These are phyloP conservation scores for Oceanites oceanicus DNA, from an alignment of 2,113 vertebrate genomes.

Conservation along the genomic window DNA sequence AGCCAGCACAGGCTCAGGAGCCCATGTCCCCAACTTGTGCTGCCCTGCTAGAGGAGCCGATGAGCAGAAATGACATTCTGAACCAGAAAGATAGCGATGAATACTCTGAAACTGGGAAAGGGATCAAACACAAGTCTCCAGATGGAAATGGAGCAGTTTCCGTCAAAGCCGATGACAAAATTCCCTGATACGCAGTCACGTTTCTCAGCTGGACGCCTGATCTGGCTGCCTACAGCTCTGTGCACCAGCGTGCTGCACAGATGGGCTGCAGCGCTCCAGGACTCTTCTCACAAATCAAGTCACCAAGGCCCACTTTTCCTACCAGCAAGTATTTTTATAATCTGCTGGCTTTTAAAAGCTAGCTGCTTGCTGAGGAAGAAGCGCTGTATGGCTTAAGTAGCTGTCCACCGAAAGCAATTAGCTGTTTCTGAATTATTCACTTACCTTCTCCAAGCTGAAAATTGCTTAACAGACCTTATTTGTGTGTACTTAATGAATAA, in stretches of 20 bases:
- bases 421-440: neutral
- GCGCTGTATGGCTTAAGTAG: neutral
- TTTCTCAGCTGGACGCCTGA: neutral
- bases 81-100: neutral
- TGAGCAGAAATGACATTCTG: neutral
- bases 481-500: slow-evolving; percentile 23
- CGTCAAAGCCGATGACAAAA: neutral
- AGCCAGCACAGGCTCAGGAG: neutral
- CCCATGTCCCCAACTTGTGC: neutral
- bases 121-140: neutral
- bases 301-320: neutral
- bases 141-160: neutral
- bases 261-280: neutral
- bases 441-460: neutral
- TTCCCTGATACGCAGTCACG: neutral
- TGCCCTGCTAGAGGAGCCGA: neutral
- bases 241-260: neutral
- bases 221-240: neutral
- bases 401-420: neutral
- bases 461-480: slow-evolving; percentile 16
- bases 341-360: neutral
- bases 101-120: neutral
- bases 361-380: neutral
- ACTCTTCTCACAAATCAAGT: neutral
- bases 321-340: neutral